Evolutionary conservation across 2,888 invertebrate genomes (phyloP), one percentile per base, ranked within the genome.

Genomic region (Daptonema setosum): DNA sequence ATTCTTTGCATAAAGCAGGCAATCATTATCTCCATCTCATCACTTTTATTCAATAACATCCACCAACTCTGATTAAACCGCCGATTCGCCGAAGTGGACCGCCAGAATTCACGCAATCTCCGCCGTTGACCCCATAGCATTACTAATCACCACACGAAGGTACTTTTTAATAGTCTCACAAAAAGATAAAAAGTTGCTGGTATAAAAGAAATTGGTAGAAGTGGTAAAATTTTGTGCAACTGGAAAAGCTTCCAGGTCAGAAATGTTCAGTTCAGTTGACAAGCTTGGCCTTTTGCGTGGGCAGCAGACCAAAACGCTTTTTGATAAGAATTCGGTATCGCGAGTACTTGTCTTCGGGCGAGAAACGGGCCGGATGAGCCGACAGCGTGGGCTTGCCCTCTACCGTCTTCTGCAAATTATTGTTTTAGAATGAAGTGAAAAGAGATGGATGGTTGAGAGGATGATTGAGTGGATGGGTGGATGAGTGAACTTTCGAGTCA

Each of bases 351-450:
- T 93, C 91, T 72, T 90, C 88, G 0, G 91, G 90, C 1, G 91
- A 87, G 72, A 91, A 93, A 52, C 87, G 81, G 58, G 91, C 90
- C 68, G 86, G 90, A 77, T 90, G 90, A 2, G 90, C 88, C 1
- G 87, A 86, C 56, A 82, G 67, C 0, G 88, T 88, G 1, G 86
- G 85, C 57, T 79, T 75, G 35, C 11, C 71, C 0, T 83, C 83
- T 67, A 83, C 83, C 47, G 80, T 75, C 71, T 83, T 83, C 87
- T 88, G 75, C 53, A 79, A 77, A 50, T n/a, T n/a, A n/a, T n/a
- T n/a, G n/a, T n/a, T n/a, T n/a, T n/a, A n/a, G n/a, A n/a, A n/a
- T n/a, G n/a, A n/a, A n/a, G n/a, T n/a, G n/a, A n/a, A n/a, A n/a
- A n/a, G n/a, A n/a, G n/a, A n/a, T n/a, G n/a, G n/a, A n/a, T n/a